phyloP scores from a whole-genome alignment of 1,140 invertebrate genomes.

The Papilio polytes region DNA sequence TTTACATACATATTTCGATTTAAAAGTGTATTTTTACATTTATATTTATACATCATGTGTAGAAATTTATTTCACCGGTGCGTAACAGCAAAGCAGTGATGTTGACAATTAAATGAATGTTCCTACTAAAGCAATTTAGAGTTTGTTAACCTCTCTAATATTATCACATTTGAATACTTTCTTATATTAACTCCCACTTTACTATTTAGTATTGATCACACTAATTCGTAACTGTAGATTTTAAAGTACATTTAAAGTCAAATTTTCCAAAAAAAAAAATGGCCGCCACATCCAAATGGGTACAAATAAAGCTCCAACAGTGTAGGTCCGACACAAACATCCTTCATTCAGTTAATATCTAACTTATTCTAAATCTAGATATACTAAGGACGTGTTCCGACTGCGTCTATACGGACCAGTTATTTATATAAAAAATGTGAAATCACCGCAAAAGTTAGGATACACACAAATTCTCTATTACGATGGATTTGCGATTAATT shows the following conservation, averaged over 20 bases:
- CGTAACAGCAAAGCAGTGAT: not conserved
- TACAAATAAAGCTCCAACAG: not conserved
- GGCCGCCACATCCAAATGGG: not conserved
- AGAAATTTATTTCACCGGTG: slow-evolving; percentile 73
- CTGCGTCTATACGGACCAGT: slow-evolving; percentile 27
- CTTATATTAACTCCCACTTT: slow-evolving; percentile 3
- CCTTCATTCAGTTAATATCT: slow-evolving; percentile 9
- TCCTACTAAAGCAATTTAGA: not conserved
- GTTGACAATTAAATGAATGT: not conserved
- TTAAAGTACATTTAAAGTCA: not conserved
- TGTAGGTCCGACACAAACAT: not conserved
- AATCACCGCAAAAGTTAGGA: not conserved
- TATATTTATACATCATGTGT: slow-evolving; percentile 55
- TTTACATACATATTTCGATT: slow-evolving; percentile 1
- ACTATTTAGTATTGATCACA: slow-evolving; percentile 5
- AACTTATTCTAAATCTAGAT: slow-evolving; percentile 38
- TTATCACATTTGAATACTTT: slow-evolving; percentile 23
- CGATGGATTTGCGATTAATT: not conserved
- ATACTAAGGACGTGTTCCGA: slow-evolving; percentile 38
- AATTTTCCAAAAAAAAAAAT: slow-evolving; percentile 11
- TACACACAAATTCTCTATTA: not conserved
- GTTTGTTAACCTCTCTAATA: slow-evolving; percentile 12
- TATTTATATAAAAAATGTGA: slow-evolving; percentile 24
- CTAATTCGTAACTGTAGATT: not conserved
- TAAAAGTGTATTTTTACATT: slow-evolving; percentile 24